Percentiles rank a stretch among this genome's conserved stretches.
These are phyloP conservation scores for Styela clava DNA, from an alignment of 23 tunicate species.

Conservation along the genomic window DNA sequence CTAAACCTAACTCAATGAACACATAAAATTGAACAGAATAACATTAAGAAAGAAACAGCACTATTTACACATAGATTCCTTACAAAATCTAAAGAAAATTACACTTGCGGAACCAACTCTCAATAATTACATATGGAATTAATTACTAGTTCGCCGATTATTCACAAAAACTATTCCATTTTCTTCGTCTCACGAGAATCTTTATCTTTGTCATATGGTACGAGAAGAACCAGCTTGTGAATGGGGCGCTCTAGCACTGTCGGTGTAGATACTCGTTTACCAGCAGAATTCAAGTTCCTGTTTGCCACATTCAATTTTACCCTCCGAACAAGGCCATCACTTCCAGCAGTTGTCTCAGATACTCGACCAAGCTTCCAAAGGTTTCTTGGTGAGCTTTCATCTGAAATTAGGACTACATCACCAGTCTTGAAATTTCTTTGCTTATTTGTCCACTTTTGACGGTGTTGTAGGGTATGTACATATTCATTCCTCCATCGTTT, in stretches of 20 bases:
- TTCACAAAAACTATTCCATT: too few relatives aligned
- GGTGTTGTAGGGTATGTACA: constrained; percentile 21
- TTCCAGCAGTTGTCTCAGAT: background rate
- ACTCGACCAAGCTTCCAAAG: constrained; percentile 13
- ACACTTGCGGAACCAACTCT: too few relatives aligned
- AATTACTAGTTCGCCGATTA: too few relatives aligned
- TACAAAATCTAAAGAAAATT: too few relatives aligned
- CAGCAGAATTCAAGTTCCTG: background rate
- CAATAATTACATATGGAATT: too few relatives aligned
- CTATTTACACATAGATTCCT: too few relatives aligned
- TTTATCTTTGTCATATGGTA: too few relatives aligned
- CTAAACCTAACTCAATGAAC: too few relatives aligned
- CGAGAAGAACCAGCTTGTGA: constrained; percentile 25
- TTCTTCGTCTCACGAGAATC: too few relatives aligned
- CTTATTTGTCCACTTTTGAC: constrained; percentile 26
- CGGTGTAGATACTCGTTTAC: background rate
- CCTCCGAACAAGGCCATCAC: constrained; percentile 20
- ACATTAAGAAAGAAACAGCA: too few relatives aligned
- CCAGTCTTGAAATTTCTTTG: constrained; percentile 11
- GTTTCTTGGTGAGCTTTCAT: constrained; percentile 3
- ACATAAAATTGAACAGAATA: too few relatives aligned
- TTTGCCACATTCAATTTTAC: background rate
- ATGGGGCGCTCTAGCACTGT: constrained; percentile 7
- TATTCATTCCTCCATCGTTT: constrained; percentile 30
- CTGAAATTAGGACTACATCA: constrained; percentile 22